phyloP scores from a whole-genome alignment of 2,888 invertebrate genomes.

The Rotaria magnacalcarata region DNA sequence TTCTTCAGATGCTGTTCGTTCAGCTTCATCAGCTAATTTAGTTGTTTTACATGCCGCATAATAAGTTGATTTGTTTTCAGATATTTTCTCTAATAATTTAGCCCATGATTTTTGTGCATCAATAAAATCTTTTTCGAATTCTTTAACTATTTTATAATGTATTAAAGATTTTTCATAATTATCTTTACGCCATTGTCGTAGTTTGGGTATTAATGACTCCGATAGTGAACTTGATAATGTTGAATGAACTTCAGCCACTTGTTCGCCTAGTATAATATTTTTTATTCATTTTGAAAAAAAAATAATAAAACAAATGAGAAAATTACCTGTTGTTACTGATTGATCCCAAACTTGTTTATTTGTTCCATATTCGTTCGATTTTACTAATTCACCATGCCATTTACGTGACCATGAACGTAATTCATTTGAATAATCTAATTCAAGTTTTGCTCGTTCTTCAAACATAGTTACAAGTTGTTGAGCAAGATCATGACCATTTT shows the following conservation, averaged over 20 bases:
- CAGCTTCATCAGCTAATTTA: neutral
- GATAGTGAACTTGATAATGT: neutral
- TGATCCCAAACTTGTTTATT: slow-evolving; percentile 33
- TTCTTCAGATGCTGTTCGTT: slow-evolving; percentile 11
- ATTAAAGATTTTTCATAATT: slow-evolving; percentile 12
- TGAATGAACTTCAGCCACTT: slow-evolving; percentile 19
- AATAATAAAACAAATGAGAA: neutral
- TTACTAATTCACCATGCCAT: slow-evolving; percentile 21
- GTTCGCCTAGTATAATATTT: neutral
- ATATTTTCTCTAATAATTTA: slow-evolving; percentile 31
- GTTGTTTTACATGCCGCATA: neutral
- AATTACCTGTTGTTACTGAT: neutral
- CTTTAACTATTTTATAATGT: slow-evolving; percentile 14
- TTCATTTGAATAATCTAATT: neutral
- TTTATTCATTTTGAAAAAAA: neutral
- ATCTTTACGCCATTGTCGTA: slow-evolving; percentile 27
- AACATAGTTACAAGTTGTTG: slow-evolving; percentile 38
- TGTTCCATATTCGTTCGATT: slow-evolving; percentile 37
- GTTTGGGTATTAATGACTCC: neutral
- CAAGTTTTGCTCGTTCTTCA: slow-evolving; percentile 42
- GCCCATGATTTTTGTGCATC: slow-evolving; percentile 4
- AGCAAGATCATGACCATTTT: slow-evolving; percentile 43
- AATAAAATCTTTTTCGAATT: slow-evolving; percentile 34
- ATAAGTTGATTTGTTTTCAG: neutral
- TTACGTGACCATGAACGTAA: slow-evolving; percentile 6